phyloP scores from a whole-genome alignment of 2,113 vertebrate genomes.

The Candoia aspera region DNA sequence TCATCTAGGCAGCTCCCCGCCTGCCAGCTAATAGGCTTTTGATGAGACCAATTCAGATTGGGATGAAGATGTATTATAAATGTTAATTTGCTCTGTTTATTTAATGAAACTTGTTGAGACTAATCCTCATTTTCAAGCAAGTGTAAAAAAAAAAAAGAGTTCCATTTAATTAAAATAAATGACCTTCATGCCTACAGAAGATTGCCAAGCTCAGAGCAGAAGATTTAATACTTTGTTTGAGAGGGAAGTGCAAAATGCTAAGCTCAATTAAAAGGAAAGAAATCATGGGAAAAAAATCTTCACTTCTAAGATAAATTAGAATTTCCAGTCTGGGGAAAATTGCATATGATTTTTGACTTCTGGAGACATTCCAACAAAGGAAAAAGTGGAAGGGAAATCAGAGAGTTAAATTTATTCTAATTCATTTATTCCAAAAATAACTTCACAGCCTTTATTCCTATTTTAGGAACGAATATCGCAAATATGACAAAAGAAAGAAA shows the following conservation, averaged over 20 bases:
- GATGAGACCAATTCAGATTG: conserved; percentile 48
- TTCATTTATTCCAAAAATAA: conserved; percentile 48
- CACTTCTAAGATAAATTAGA: conserved; percentile 37
- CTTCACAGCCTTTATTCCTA: conserved; percentile 21
- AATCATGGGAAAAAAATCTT: conserved; percentile 30
- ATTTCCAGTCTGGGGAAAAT: conserved; percentile 8
- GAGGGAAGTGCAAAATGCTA: conserved; percentile 36
- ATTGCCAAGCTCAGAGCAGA: conserved; percentile 60
- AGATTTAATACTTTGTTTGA: conserved; percentile 55
- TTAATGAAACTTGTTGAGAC: conserved; percentile 71
- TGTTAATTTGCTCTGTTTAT: conserved; percentile 73
- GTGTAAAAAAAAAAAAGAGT: conserved; percentile 56
- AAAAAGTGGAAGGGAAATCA: conserved; percentile 15
- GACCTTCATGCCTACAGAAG: conserved; percentile 63
- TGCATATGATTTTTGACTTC: conserved; percentile 25
- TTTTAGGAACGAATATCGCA: conserved; percentile 51
- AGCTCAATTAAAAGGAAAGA: conserved; percentile 26
- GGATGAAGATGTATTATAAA: conserved; percentile 56
- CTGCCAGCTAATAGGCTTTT: conserved; percentile 32
- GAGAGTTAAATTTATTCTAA: conserved; percentile 51
- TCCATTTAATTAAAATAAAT: conserved; percentile 76
- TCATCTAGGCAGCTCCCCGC: neutral
- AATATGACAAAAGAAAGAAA: conserved; percentile 30
- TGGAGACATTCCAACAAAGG: conserved; percentile 17
- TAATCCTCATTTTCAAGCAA: conserved; percentile 68